Percentiles rank a stretch among this genome's conserved stretches.
phyloP scores from a whole-genome alignment of 2,797 vertebrate species.

The Lithobates pipiens region DNA sequence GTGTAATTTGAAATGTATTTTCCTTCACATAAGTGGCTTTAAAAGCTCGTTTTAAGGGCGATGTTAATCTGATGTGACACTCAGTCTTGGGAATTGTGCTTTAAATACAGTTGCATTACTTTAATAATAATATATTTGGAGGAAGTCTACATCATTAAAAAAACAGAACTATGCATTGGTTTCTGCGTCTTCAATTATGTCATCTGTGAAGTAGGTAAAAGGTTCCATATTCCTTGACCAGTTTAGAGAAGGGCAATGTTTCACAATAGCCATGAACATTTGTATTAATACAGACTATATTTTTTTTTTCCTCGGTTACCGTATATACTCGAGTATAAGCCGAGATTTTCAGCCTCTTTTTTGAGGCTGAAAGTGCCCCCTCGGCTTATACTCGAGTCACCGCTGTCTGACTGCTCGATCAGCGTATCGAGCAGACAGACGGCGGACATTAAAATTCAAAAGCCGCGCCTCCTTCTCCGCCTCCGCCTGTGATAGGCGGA shows the following conservation, averaged over 20 bases:
- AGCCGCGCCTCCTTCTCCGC: no score
- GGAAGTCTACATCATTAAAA: slow-evolving; percentile 35
- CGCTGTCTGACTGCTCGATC: no score
- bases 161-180: slow-evolving; percentile 33
- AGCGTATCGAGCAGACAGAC: no score
- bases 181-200: slow-evolving; percentile 23
- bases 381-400: no score
- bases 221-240: background rate
- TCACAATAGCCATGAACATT: background rate
- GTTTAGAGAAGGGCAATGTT: background rate
- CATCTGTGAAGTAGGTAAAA: background rate
- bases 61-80: slow-evolving; percentile 13
- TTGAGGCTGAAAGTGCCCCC: no score
- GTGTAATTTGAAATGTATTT: slow-evolving; percentile 55
- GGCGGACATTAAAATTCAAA: no score
- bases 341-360: no score
- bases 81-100: slow-evolving; percentile 19
- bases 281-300: background rate
- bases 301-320: background rate
- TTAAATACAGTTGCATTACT: slow-evolving; percentile 34
- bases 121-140: slow-evolving; percentile 45
- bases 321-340: no score
- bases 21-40: slow-evolving; percentile 48
- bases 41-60: slow-evolving; percentile 37
- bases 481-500: no score